Conservation (phyloP, 2,888 invertebrate species). For the Tyria jacobaeae region DNA sequence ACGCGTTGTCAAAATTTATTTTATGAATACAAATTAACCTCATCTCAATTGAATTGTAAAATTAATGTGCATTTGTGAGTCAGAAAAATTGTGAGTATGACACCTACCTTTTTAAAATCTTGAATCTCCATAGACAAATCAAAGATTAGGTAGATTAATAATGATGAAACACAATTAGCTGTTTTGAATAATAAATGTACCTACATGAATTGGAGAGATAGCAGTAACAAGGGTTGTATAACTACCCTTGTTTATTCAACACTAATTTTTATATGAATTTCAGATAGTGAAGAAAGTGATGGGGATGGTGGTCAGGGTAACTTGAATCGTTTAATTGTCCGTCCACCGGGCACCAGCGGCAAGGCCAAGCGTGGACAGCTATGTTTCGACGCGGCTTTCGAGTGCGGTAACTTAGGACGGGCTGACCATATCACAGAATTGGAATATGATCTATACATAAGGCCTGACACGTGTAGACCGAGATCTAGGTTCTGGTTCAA, state of each 20-base stretch:
- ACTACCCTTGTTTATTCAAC: not conserved
- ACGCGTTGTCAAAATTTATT: constrained; percentile 28
- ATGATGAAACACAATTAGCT: too few relatives aligned
- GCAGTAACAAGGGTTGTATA: too few relatives aligned
- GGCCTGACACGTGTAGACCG: constrained; percentile 98
- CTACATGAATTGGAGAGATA: too few relatives aligned
- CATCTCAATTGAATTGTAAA: constrained; percentile 17
- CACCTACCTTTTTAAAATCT: not conserved
- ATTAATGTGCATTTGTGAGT: constrained; percentile 17
- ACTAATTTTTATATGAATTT: not conserved
- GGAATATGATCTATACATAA: constrained; percentile 98
- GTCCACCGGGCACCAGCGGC: constrained; percentile 96
- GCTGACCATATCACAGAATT: constrained; percentile 97
- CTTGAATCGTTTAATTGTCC: constrained; percentile 94
- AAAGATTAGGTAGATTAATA: too few relatives aligned
- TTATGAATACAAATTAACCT: constrained; percentile 26
- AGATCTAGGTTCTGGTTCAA: constrained; percentile 98
- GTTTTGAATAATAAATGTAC: too few relatives aligned
- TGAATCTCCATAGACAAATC: not conserved
- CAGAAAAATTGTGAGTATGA: constrained; percentile 1
- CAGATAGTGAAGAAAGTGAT: constrained; percentile 96
- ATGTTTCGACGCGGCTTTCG: constrained; percentile 98
- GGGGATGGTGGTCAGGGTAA: constrained; percentile 98
- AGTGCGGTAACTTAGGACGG: constrained; percentile 98
- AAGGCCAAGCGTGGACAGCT: constrained; percentile 98